These are phyloP conservation scores for Podargus strigoides DNA, from an alignment of 2,797 vertebrate species.

Conservation along the genomic window DNA sequence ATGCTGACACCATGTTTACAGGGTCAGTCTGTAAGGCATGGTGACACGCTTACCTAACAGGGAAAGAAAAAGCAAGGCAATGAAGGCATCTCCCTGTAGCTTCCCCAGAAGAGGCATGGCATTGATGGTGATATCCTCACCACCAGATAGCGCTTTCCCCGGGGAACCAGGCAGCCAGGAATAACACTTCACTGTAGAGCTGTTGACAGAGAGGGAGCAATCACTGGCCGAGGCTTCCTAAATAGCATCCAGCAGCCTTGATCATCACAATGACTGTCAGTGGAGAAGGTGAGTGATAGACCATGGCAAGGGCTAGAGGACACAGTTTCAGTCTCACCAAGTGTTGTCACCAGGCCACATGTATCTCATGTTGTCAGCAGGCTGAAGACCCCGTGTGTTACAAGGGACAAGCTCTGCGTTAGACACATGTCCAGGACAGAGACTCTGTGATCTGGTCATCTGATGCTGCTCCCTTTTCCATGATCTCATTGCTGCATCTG, in stretches of 20 bases:
- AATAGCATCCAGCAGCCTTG: not conserved
- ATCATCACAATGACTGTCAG: not conserved
- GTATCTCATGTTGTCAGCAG: not conserved
- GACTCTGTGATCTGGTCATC: not conserved
- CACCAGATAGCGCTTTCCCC: not conserved
- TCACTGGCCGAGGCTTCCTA: not conserved
- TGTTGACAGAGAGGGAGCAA: not conserved
- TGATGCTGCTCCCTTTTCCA: not conserved
- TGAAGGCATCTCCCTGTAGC: not conserved
- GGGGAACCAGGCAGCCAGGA: not conserved
- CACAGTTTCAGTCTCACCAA: not conserved
- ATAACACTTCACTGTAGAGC: not conserved
- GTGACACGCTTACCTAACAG: not conserved
- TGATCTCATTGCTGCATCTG: constrained; percentile 22
- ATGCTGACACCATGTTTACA: not conserved
- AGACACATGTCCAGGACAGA: not conserved
- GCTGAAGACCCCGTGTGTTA: not conserved
- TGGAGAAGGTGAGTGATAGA: not conserved
- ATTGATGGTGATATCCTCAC: not conserved
- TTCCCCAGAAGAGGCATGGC: not conserved
- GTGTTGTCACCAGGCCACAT: not conserved
- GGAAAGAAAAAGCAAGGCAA: not conserved
- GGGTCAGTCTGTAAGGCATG: not conserved
- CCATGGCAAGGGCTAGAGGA: not conserved
- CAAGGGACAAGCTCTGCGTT: not conserved